Base-by-base conservation (phyloP, 1,140 invertebrate genomes). In the Microplitis demolitor region DNA sequence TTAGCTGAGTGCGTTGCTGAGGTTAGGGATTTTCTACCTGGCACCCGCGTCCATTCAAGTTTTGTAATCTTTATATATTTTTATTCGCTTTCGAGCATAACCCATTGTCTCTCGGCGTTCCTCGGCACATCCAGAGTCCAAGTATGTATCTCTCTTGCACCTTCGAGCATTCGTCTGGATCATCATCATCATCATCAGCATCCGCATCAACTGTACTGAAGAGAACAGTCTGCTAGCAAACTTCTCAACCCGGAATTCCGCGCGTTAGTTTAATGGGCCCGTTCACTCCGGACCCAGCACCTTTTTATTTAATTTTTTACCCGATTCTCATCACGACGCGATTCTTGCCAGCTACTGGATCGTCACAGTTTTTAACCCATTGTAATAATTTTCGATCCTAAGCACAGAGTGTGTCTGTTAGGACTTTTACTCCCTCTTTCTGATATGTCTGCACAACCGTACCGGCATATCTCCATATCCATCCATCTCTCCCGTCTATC, bases 341-440 rank as follows among this genome's bases (percentile, higher is more conserved):
- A 77, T 79, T 77, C 76, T 78, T 77, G 72, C 74, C 75, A 75
- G 76, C 81, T 82, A 82, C 81, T 77, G 79, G 75, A 78, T 80
- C 79, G 77, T 79, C 69, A 62, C 66, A 73, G 78, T 80, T 16
- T 58, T 79, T 76, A 77, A 78, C 70, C 78, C 24, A 75, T 76
- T 61, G 78, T 78, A 76, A 83, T 82, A 79, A 80, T 82, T 81
- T 74, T 56, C 69, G 68, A 24, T 24, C 24, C 24, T 24, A 24
- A 24, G 24, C 24, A 24, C 76, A 69, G 61, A 71, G 71, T 61
- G 50, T 45, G 24, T 31, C 24, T 31, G 4, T 53, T 34, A 67
- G 11, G 14, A 51, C 39, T 66, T 6, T 8, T 11, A 66, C 24
- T 60, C 24, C 58, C 9, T 60, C 24, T 60, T 13, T 16, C 9